phyloP scores from a whole-genome alignment of 2,113 vertebrate genomes.

The Picathartes gymnocephalus region DNA sequence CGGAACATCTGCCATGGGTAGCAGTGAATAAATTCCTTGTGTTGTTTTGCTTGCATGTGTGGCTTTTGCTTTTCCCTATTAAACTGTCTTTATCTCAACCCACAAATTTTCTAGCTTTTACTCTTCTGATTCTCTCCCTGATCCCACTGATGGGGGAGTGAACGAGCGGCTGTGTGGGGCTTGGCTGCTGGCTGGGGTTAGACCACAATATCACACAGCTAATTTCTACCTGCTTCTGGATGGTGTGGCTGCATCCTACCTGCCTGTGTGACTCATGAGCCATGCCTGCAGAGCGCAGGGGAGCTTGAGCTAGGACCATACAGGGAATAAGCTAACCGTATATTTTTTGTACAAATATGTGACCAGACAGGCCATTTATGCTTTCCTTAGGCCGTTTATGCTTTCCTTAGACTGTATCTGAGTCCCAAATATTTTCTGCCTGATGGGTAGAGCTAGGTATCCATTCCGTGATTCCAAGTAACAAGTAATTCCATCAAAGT shows the following conservation, averaged over 20 bases:
- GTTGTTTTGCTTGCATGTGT: not conserved
- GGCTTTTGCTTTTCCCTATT: not conserved
- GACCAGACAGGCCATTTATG: not conserved
- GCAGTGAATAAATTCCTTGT: not conserved
- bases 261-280: not conserved
- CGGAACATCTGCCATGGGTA: no score
- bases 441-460: not conserved
- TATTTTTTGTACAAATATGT: not conserved
- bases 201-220: not conserved
- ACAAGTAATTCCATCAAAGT: not conserved
- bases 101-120: not conserved
- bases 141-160: not conserved
- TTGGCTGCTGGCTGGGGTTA: not conserved
- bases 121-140: not conserved
- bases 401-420: not conserved
- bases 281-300: not conserved
- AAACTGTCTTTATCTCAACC: not conserved
- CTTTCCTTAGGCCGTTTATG: not conserved
- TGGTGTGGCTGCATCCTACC: not conserved
- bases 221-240: not conserved
- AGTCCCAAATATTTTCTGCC: not conserved
- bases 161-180: rapidly evolving
- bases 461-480: not conserved
- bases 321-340: not conserved
- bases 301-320: not conserved